Evolutionary conservation across 64 coral and sea anemone species (phyloP), one percentile per base, ranked within the genome.

Genomic region (Montipora foliosa): DNA sequence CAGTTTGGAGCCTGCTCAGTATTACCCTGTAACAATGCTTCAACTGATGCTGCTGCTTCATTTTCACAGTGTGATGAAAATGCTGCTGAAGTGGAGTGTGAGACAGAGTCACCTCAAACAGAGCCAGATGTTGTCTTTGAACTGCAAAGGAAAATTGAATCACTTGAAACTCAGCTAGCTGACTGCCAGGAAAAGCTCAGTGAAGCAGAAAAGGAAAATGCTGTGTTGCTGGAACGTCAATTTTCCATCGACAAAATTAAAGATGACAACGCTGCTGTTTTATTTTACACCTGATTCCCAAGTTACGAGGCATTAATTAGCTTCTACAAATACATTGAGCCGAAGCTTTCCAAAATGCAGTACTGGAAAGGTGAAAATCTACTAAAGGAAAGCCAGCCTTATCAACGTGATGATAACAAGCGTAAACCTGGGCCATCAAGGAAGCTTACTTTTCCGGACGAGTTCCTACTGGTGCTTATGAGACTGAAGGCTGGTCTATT

Each of bases 171-270:
- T 14, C 37, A 78, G 47, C 76, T 76, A 76, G 74, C 74, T 44
- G 74, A 76, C 74, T 76, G 74, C 74, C 74, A 76, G 21, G 74
- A 76, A 76, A 76, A 76, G 24, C 21, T 22, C 21, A 9, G 74
- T 76, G 74, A 76, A 76, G 74, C 74, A 45, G 74, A 29, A 76
- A 76, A 76, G 21, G 74, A 76, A 76, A 76, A 76, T 9, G 8
- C 51, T 6, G 5, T 5, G 5, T 53, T 53, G 51, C 8, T 53
- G 51, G 51, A 1, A 53, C 51, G 51, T 9, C 51, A 53, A 9
- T 53, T 53, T 53, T 53, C 51, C 5, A 5, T 53, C 5, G 51
- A 9, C 5, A 53, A 53, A 9, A 53, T 53, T 53, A 53, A 53
- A 53, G 51, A 9, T 53, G 51, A 53, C 51, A 53, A 53, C 8